These are phyloP conservation scores for Podarcis raffonei DNA, from an alignment of 2,113 vertebrate genomes.

Conservation along the genomic window DNA sequence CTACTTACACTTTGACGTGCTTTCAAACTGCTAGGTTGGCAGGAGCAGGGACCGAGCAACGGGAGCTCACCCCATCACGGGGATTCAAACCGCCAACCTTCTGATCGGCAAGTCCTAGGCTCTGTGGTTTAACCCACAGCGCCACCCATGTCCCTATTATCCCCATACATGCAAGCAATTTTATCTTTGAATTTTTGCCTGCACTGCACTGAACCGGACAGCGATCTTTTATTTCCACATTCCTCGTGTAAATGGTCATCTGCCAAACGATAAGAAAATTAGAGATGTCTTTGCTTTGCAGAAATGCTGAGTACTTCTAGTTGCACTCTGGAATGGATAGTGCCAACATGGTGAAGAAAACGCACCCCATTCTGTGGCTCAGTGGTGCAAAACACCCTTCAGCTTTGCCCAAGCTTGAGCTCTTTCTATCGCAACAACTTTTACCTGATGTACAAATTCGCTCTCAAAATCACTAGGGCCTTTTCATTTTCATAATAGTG, in stretches of 20 bases:
- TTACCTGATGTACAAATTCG: constrained; percentile 15
- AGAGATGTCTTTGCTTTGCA: background rate
- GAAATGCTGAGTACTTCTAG: background rate
- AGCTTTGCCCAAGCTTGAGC: background rate
- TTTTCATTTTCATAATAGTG: constrained; percentile 20
- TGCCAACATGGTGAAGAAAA: background rate
- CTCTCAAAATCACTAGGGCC: constrained; percentile 18
- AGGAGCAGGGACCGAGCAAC: too few species aligned
- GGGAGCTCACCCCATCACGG: too few species aligned
- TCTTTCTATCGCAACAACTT: constrained; percentile 1
- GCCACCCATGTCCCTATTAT: background rate
- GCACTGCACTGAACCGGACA: background rate
- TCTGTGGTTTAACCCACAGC: too few species aligned
- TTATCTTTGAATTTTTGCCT: background rate
- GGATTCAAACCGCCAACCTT: too few species aligned
- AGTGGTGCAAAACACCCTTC: background rate
- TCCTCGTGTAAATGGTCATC: background rate
- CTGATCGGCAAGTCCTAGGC: too few species aligned
- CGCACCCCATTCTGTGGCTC: background rate
- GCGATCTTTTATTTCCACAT: background rate
- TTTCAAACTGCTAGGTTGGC: too few species aligned
- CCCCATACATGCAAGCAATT: background rate
- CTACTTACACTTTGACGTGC: too few species aligned
- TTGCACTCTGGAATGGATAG: too few species aligned
- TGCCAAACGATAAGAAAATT: background rate